Base-by-base conservation (phyloP, 2,113 vertebrate genomes). In the Lates calcarifer region DNA sequence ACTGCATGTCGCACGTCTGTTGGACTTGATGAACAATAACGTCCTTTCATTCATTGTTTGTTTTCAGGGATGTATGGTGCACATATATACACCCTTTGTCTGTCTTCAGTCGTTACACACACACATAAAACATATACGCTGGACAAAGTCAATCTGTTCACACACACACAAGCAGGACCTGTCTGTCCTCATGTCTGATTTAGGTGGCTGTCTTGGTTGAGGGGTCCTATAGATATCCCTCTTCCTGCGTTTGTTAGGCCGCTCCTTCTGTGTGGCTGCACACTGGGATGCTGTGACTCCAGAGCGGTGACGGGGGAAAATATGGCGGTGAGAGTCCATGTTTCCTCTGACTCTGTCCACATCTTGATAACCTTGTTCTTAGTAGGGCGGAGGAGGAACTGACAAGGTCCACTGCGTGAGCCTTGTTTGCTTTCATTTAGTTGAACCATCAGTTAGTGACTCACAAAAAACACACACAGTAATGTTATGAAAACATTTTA, bases 211-310 rank as follows among this genome's bases (percentile, higher is more conserved):
- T 90, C 83, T 79, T 79, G 88, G 87, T 82, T 87, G 73, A 90
- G 71, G 81, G 86, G 58, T 82, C 86, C 75, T 74, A 71, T 26
- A 90, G 88, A 93, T 92, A 89, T 87, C 89, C 67, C 68, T 77
- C 85, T 95, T 94, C 94, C 93, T 93, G 93, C 35, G 64, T 94
- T 94, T 94, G 93, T 95, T 87, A 64, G 29, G 68, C n/a, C 1
- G 70, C 71, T 82, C 69, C 63, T 69, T 81, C 74, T 79, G 51
- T 15, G 10, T 29, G 26, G 65, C 64, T 60, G 66, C 70, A 79
- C 61, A 49, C 64, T 69, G 67, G 61, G 93, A 88, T 89, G 89
- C 83, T 91, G 80, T 74, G 68, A 84, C 28, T 66, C 41, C 74
- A 56, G 37, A 26, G n/a, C 62, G 57, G 64, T 78, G 84, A 64